Evolutionary conservation across 2,113 vertebrate species (phyloP).

Genomic region (Cynocephalus volans): DNA sequence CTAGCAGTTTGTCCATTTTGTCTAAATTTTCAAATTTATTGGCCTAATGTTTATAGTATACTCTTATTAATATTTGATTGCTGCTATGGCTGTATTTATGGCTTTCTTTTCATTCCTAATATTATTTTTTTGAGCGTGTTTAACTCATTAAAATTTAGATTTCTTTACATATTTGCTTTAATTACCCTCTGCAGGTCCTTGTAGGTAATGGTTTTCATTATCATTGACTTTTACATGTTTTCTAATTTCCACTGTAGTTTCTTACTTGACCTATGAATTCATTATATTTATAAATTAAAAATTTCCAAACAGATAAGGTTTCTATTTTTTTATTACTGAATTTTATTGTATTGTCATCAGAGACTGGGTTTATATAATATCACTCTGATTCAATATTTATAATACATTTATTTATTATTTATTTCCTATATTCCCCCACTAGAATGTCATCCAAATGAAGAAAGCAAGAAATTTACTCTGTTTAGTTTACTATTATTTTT

Average conservation of each 20-base stretch:
- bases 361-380: background rate
- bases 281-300: slow-evolving; percentile 62
- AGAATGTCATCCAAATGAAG: background rate
- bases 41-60: background rate
- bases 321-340: slow-evolving; percentile 39
- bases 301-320: background rate
- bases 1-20: slow-evolving; percentile 17
- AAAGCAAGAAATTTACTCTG: background rate
- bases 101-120: background rate
- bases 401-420: background rate
- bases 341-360: background rate
- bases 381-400: slow-evolving; percentile 6
- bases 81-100: background rate
- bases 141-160: background rate
- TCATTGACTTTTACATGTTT: background rate
- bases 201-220: background rate
- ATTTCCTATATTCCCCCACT: background rate
- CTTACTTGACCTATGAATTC: slow-evolving; percentile 25
- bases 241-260: slow-evolving; percentile 35
- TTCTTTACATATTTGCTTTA: background rate
- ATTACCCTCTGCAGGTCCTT: background rate
- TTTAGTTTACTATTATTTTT: background rate
- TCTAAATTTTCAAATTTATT: background rate
- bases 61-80: background rate
- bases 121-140: background rate